Evolutionary conservation across 2,888 invertebrate species (phyloP), one percentile per base, ranked within the genome.

Genomic region (Pomacea canaliculata): DNA sequence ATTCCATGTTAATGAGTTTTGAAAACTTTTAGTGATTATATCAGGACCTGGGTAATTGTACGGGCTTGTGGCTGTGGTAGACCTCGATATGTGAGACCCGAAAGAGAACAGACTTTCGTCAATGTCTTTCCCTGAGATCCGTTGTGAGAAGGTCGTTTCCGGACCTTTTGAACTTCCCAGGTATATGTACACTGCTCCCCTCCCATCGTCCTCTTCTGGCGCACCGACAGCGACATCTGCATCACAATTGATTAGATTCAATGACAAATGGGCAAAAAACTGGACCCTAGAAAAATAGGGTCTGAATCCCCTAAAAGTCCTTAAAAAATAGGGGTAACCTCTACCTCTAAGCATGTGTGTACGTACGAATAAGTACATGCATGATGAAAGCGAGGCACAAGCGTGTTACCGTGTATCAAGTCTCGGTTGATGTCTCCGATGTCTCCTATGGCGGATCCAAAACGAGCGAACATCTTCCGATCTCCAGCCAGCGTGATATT

Each of bases 201-300:
- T 68, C 7, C 77, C 81, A 10, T 69, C 69, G 27, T 74, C 73
- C 66, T 81, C 81, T 18, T 62, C 60, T 8, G 79, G 79, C 49
- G 81, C 79, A n/a, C 81, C 81, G 63, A 81, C 71, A n/a, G 77
- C 79, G 4, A 81, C 62, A 73, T 81, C 81, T 81, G 73, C 9
- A 49, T 23, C 23, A 37, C 37, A 37, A 5, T 37, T 37, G 37
- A 37, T 37, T 37, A 5, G 37, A 37, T 37, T 37, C 5, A 37
- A 37, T 37, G 5, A 37, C 37, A 37, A 37, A 37, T 37, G 37
- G 4, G 37, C 37, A 23, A 23, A 23, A 23, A 23, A 0, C 23
- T 23, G 23, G 23, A 3, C 37, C 37, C 5, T 37, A 37, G 5
- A 37, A 37, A 37, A 37, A 37, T 37, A 5, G 37, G 37, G 37